phyloP scores from a whole-genome alignment of 2,797 vertebrate species.

The Sebastes cheni region DNA sequence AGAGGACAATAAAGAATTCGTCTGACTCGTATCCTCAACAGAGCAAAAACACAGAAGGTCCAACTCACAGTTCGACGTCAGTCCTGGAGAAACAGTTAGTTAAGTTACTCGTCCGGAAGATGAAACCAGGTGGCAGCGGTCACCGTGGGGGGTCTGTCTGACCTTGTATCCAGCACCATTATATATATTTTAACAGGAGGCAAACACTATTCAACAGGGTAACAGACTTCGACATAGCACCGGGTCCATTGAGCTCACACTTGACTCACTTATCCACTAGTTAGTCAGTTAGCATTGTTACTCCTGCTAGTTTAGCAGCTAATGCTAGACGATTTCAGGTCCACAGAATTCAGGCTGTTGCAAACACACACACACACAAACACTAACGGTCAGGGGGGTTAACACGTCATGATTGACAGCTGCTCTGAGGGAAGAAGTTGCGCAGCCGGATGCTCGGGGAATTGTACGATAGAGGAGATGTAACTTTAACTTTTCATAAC shows the following conservation, averaged over 20 bases:
- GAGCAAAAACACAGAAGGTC: not conserved
- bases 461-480: too few species aligned
- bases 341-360: too few species aligned
- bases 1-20: too few species aligned
- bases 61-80: not conserved
- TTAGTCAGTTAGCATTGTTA: not conserved
- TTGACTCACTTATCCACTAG: not conserved
- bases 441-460: not conserved
- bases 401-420: too few species aligned
- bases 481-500: not conserved
- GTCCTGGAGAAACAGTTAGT: not conserved
- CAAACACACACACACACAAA: too few species aligned
- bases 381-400: too few species aligned
- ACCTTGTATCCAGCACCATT: not conserved
- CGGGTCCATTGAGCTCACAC: not conserved
- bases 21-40: not conserved
- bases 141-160: not conserved
- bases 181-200: not conserved
- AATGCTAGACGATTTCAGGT: too few species aligned
- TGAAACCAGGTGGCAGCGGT: not conserved
- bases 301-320: too few species aligned
- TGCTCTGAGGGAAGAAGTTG: too few species aligned
- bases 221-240: not conserved
- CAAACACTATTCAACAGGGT: not conserved
- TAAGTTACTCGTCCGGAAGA: not conserved